Evolutionary conservation across 2,888 invertebrate genomes (phyloP).

Genomic region (Blastobasis adustella): DNA sequence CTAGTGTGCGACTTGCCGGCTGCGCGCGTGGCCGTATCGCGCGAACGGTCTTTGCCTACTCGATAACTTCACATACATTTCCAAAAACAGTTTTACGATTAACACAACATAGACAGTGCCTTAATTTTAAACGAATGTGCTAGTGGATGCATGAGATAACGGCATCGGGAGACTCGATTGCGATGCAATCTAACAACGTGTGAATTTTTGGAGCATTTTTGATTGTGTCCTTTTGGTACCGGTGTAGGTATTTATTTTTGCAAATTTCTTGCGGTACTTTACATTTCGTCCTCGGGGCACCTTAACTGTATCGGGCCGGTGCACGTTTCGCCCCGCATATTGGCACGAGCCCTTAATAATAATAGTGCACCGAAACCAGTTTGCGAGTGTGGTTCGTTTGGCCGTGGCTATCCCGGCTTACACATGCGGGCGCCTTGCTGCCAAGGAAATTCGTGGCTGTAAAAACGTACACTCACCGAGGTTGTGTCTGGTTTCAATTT

Average conservation of each 20-base stretch:
- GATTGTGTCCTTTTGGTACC: slow-evolving; percentile 68
- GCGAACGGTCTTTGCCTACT: slow-evolving; percentile 60
- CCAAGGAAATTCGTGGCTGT: slow-evolving; percentile 41
- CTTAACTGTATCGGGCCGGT: slow-evolving; percentile 48
- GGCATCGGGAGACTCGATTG: slow-evolving; percentile 36
- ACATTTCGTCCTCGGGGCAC: slow-evolving; percentile 31
- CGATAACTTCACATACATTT: slow-evolving; percentile 51
- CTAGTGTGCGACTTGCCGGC: slow-evolving; percentile 74
- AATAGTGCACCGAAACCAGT: slow-evolving; percentile 72
- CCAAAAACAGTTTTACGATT: slow-evolving; percentile 50
- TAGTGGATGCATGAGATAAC: slow-evolving; percentile 63
- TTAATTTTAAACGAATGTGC: slow-evolving; percentile 64
- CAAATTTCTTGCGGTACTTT: slow-evolving; percentile 39
- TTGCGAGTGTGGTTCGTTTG: slow-evolving; percentile 63
- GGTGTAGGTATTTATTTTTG: slow-evolving; percentile 30
- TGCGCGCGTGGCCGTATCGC: slow-evolving; percentile 57
- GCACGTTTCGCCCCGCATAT: slow-evolving; percentile 60
- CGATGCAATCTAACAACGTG: slow-evolving; percentile 49
- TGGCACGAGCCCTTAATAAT: slow-evolving; percentile 73
- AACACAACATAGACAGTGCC: slow-evolving; percentile 52
- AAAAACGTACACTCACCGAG: slow-evolving; percentile 15
- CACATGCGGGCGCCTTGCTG: slow-evolving; percentile 60
- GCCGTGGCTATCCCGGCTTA: slow-evolving; percentile 60
- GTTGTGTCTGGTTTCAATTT: slow-evolving; percentile 22
- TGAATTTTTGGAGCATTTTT: slow-evolving; percentile 45